Percentiles rank a stretch among this genome's conserved stretches.
phyloP scores from a whole-genome alignment of 2,888 invertebrate genomes.

The Azorinus chamasolen region DNA sequence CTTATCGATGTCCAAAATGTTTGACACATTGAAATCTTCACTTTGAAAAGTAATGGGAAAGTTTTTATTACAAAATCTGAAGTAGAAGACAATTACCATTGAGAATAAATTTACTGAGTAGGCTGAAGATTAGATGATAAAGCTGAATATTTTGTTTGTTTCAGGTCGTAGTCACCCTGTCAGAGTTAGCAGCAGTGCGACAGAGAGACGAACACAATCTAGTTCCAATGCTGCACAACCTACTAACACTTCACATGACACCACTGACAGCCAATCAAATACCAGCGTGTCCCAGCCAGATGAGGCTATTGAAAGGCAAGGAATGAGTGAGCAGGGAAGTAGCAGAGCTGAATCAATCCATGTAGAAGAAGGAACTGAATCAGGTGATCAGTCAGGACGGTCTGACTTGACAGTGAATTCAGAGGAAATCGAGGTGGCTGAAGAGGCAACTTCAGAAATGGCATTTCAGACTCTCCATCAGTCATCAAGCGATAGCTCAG shows the following conservation, averaged over 20 bases:
- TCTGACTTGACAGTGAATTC: no score
- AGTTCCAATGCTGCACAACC: conserved; percentile 26
- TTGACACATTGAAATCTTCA: no score
- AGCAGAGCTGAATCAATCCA: conserved; percentile 21
- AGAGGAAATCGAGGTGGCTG: conserved; percentile 76
- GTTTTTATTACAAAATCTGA: no score
- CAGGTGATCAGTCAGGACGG: conserved; percentile 1
- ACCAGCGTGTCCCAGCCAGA: conserved; percentile 2
- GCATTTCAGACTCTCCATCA: conserved; percentile 82
- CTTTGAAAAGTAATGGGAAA: no score
- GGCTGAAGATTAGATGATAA: no score
- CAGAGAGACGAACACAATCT: conserved; percentile 34
- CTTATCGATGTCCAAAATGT: no score
- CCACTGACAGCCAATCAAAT: conserved; percentile 39
- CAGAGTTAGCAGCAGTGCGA: conserved; percentile 47
- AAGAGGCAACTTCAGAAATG: conserved; percentile 81
- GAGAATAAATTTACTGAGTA: no score
- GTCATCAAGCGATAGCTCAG: conserved; percentile 47
- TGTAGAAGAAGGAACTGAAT: conserved; percentile 50
- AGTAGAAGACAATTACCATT: no score
- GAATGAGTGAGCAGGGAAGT: background rate
- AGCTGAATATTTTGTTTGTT: conserved; percentile 26
- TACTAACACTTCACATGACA: conserved; percentile 44
- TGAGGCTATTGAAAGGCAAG: conserved; percentile 3
- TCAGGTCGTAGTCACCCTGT: conserved; percentile 80